Evolutionary conservation across 1,140 invertebrate species (phyloP).

Genomic region (Wasmannia auropunctata): DNA sequence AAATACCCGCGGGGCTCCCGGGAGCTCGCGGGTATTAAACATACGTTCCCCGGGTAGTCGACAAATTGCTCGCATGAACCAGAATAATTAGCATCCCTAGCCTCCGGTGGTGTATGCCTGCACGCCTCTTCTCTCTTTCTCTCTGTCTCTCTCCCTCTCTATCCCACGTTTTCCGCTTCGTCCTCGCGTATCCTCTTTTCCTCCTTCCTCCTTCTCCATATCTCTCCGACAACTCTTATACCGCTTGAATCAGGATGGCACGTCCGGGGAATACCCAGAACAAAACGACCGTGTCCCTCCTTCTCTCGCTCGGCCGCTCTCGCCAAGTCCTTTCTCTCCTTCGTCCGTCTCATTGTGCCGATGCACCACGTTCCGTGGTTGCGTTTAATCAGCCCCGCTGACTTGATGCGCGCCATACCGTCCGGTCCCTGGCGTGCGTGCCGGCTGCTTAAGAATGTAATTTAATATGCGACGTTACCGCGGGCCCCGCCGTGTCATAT

Average conservation of each 20-base stretch:
- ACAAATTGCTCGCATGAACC: constrained; percentile 83
- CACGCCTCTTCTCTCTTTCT: not conserved
- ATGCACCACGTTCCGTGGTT: constrained; percentile 53
- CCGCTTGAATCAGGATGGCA: constrained; percentile 34
- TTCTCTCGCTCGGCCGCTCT: constrained; percentile 25
- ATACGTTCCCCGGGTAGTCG: constrained; percentile 75
- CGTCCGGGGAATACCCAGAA: constrained; percentile 52
- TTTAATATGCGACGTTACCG: constrained; percentile 81
- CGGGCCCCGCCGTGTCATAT: constrained; percentile 75
- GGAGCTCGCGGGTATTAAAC: constrained; percentile 79
- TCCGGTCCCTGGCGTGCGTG: constrained; percentile 53
- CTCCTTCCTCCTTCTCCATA: not conserved
- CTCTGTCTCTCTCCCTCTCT: not conserved
- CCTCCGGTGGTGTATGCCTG: constrained; percentile 67
- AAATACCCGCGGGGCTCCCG: constrained; percentile 78
- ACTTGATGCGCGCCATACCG: constrained; percentile 71
- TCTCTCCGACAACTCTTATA: constrained; percentile 25
- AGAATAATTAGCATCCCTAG: constrained; percentile 82
- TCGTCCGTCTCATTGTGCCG: constrained; percentile 34
- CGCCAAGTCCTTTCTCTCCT: not conserved
- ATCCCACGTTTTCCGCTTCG: not conserved
- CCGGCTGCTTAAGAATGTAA: constrained; percentile 79
- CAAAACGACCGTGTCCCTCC: constrained; percentile 12
- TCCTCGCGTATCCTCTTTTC: not conserved
- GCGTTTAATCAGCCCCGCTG: constrained; percentile 77